Conservation (phyloP, 2,113 vertebrate genomes). For the Rutilus rutilus region DNA sequence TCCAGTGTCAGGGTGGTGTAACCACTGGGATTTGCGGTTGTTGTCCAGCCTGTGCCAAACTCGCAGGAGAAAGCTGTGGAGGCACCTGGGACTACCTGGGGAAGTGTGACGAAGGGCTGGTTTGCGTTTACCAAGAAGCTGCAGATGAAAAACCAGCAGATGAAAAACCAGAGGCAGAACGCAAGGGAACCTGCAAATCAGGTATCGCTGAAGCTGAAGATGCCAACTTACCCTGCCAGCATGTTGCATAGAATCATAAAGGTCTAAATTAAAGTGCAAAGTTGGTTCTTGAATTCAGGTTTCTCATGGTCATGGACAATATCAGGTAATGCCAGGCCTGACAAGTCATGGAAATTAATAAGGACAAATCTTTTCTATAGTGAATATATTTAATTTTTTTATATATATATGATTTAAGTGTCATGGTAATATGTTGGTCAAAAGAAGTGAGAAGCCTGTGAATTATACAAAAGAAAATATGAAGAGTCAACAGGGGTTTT, state of each 20-base stretch:
- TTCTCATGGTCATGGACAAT: background rate
- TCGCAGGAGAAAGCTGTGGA: constrained; percentile 69
- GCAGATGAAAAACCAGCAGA: constrained; percentile 41
- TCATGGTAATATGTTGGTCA: background rate
- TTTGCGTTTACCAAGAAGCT: constrained; percentile 65
- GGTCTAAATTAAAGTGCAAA: background rate
- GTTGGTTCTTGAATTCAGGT: background rate
- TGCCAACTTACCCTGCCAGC: background rate
- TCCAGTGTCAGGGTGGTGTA: constrained; percentile 69
- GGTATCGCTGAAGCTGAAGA: constrained; percentile 57
- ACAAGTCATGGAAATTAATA: background rate
- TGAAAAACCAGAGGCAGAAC: constrained; percentile 54
- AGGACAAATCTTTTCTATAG: background rate
- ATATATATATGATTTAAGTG: too few relatives aligned
- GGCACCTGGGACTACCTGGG: constrained; percentile 76
- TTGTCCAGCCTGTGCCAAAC: constrained; percentile 71
- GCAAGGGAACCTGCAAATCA: constrained; percentile 67
- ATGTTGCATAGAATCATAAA: background rate
- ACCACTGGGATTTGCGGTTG: constrained; percentile 74
- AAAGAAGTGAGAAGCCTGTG: background rate
- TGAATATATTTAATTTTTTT: too few relatives aligned
- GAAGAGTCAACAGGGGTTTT: background rate
- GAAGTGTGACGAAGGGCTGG: constrained; percentile 73
- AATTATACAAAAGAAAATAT: background rate
- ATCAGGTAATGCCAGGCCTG: background rate